Percentiles rank a stretch among this genome's conserved stretches.
These are phyloP conservation scores for Uropetala carovei DNA, from an alignment of 2,888 invertebrate genomes.

Conservation along the genomic window DNA sequence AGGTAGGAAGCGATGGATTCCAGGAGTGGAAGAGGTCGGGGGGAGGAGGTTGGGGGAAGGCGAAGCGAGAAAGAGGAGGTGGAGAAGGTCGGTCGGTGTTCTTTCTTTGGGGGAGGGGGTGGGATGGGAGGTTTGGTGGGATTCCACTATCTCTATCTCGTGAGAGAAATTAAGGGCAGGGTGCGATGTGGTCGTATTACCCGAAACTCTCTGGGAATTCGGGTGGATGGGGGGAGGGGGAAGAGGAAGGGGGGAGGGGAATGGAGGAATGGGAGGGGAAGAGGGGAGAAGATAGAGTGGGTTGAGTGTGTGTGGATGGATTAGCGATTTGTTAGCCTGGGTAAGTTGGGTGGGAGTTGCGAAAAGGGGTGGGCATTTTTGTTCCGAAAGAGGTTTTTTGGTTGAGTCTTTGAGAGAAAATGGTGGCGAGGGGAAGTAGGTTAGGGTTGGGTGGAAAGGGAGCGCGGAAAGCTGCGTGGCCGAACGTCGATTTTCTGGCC, in stretches of 20 bases:
- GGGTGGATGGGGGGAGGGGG: not conserved
- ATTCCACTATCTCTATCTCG: conserved; percentile 38
- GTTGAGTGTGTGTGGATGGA: not conserved
- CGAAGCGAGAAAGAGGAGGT: not conserved
- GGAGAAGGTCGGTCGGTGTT: not conserved
- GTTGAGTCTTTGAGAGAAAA: not conserved
- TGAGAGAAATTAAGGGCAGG: conserved; percentile 47
- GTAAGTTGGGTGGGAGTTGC: not conserved
- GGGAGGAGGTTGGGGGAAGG: not conserved
- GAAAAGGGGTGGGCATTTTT: conserved; percentile 22
- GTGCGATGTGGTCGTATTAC: not conserved
- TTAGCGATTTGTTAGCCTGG: conserved; percentile 46
- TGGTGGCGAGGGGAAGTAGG: not conserved
- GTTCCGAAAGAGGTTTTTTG: conserved; percentile 20
- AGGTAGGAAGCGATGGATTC: not conserved
- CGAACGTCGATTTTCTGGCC: conserved; percentile 29
- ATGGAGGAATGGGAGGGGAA: not conserved
- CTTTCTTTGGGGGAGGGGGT: not conserved
- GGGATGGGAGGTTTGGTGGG: not conserved
- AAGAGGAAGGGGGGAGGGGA: not conserved
- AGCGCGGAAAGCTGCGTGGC: not conserved
- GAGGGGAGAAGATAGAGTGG: not conserved
- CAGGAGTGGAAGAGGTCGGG: not conserved
- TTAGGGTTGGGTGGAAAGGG: not conserved
- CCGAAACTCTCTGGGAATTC: conserved; percentile 19